Evolutionary conservation across 2,888 invertebrate species (phyloP), one percentile per base, ranked within the genome.

Genomic region (Chironomus tentans): DNA sequence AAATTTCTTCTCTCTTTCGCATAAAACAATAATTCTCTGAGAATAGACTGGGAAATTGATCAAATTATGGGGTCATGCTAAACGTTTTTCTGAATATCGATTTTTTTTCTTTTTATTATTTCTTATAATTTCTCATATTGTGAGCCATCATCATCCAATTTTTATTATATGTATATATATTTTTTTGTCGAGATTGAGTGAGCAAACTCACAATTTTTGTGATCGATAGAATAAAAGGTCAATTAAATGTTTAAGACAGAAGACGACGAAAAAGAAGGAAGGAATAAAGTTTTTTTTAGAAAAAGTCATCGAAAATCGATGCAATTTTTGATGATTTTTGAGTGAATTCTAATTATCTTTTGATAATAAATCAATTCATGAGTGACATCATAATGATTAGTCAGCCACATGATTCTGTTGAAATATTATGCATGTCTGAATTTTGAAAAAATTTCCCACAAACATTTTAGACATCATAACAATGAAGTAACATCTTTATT

Each of bases 11-110:
- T 56, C 6, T 10, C 2, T 10, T 38, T 56, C 56, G 5, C 22
- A 47, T 61, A 68, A 68, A 61, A 12, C 68, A 68, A 68, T 38
- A 68, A 38, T 68, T 68, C 68, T 70, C 48, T 15, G 12, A 15
- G 68, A 65, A 74, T 46, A 74, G 74, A 74, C 68, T 74, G 65
- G 48, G 7, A 74, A 68, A 74, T 74, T 74, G 74, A 74, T 74
- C 65, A 74, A 74, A 74, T 74, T 74, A 74, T 74, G 74, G 74
- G 56, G 74, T 74, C 74, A 74, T 61, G 74, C 47, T 74, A 74
- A 74, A 74, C 74, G 74, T n/a, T 72, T 72, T 56, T 7, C 65
- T 73, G 61, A 24, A 74, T 74, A 74, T 74, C 74, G 74, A 74
- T 74, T 74, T 73, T 68, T 68, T 21, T 24, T 62, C 3, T 24